phyloP scores from a whole-genome alignment of 1,140 invertebrate species.

The Nasonia longicornis region DNA sequence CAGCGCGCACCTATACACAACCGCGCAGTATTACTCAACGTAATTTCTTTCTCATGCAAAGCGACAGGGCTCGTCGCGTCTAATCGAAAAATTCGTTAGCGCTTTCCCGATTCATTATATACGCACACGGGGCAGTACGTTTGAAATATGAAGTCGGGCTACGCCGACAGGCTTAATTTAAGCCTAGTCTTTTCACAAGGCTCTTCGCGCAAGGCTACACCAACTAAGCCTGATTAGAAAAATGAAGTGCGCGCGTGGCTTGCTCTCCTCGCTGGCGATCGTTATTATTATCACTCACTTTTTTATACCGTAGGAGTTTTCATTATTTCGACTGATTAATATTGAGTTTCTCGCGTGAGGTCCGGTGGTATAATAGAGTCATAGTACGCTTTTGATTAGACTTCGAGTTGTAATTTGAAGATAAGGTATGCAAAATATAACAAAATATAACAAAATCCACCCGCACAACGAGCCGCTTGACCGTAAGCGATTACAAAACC shows the following conservation, averaged over 20 bases:
- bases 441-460: no score
- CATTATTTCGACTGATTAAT: not conserved
- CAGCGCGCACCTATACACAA: no score
- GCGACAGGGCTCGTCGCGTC: no score
- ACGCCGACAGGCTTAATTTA: not conserved
- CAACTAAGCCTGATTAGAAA: conserved; percentile 34
- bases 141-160: not conserved
- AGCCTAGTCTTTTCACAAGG: conserved; percentile 23
- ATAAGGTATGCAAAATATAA: no score
- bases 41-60: not conserved
- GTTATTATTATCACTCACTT: not conserved
- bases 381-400: no score
- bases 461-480: not conserved
- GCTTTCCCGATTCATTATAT: not conserved
- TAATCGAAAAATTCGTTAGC: not conserved
- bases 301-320: not conserved
- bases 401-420: no score
- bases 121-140: not conserved
- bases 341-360: no score
- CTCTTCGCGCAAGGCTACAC: conserved; percentile 11
- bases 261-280: not conserved
- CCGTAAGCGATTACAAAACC: not conserved
- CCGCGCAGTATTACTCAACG: no score
- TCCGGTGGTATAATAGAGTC: no score
- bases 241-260: not conserved